Conservation (phyloP, 2,113 vertebrate genomes). For the Cebus imitator region DNA sequence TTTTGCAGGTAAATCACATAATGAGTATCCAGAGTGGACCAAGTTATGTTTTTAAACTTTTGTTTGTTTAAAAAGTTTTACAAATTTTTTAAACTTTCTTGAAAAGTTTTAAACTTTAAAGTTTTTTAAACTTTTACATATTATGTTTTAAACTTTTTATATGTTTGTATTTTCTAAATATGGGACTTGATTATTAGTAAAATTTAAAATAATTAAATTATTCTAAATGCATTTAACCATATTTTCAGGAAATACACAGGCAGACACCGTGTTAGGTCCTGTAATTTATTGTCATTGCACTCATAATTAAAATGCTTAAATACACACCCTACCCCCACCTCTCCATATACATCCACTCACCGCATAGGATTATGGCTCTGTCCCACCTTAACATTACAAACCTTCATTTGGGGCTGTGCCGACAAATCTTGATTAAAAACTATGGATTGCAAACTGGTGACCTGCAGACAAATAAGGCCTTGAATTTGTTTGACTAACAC, state of each 20-base stretch:
- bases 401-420: not conserved
- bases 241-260: not conserved
- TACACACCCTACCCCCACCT: fast-evolving
- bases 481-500: not conserved
- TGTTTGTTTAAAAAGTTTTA: not conserved
- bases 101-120: not conserved
- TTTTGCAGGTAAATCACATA: not conserved
- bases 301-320: not conserved
- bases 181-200: not conserved
- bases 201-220: slow-evolving; percentile 38
- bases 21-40: not conserved
- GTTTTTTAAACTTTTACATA: not conserved
- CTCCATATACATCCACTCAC: not conserved
- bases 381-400: not conserved
- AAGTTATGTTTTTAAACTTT: slow-evolving; percentile 44
- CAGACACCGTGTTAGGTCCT: not conserved
- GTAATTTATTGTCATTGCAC: not conserved
- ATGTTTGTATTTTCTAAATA: not conserved
- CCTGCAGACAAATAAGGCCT: not conserved
- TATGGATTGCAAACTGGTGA: not conserved
- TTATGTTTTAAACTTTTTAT: not conserved
- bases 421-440: slow-evolving; percentile 2
- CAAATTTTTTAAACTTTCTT: not conserved
- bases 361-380: not conserved
- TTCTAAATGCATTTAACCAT: slow-evolving; percentile 29